Base-by-base conservation (phyloP, 2,797 vertebrate species). In the Megaceryle alcyon region DNA sequence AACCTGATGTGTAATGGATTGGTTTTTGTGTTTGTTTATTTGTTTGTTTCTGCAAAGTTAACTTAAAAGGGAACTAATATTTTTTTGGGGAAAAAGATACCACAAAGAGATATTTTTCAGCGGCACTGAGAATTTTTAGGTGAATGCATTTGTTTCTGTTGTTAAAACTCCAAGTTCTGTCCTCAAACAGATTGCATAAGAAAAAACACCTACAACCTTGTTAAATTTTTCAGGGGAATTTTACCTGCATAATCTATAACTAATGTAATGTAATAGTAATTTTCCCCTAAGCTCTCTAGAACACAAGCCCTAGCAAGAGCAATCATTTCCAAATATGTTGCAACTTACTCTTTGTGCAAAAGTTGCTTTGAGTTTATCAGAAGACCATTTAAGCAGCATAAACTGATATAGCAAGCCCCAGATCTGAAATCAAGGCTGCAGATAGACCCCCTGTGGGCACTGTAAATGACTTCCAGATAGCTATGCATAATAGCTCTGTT, bases 391-490 rank as follows among this genome's bases (percentile, higher is more conserved):
- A 90, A 75, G 64, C 63, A 7, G 11, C 14, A 82, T 56, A 78
- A 73, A 65, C 9, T 31, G 75, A 71, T 72, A 54, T 6, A 78
- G 3, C 0, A 6, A 61, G 29, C 5, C n/a, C 14, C 71, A 59
- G 61, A 82, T 71, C 17, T 60, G 60, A 96, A 90, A 88, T 85
- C 72, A 85, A 59, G 31, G 19, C 44, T 53, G 37, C 28, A 70
- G 44, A 63, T 3, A 72, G 61, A 73, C 18, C 57, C n/a, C 75
- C 66, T 85, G 31, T 39, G 60, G 75, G 31, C 18, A 57, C 25
- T 53, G 33, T 37, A 95, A 90, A 96, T 88, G 10, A 66, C 15
- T 88, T 93, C 15, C 68, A 64, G 26, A 80, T 51, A 95, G 49
- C 51, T 88, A 4, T 35, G 16, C 49, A 35, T 84, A 80, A 86